Evolutionary conservation across 2,888 invertebrate species (phyloP).

Genomic region (Drosophila silvestris): DNA sequence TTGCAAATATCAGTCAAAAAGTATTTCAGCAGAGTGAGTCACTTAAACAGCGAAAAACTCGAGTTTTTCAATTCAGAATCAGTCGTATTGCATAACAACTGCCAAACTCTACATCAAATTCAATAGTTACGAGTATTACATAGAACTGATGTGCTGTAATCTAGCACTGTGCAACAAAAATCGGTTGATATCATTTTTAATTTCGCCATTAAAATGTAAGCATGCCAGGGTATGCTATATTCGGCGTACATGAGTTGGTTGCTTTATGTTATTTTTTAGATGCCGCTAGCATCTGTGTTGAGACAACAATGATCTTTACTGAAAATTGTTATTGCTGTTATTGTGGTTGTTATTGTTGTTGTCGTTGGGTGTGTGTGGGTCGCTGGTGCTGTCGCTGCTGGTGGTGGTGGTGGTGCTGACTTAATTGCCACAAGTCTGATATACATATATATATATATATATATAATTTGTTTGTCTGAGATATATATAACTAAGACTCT

Average conservation of each 20-base stretch:
- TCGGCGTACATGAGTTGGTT: neutral
- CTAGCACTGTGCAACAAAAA: no score
- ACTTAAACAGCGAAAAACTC: neutral
- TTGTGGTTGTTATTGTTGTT: constrained; percentile 1
- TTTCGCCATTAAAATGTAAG: neutral
- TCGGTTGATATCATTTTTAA: no score
- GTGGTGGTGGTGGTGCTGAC: neutral
- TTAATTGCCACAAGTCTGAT: neutral
- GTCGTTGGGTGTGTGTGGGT: neutral
- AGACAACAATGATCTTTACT: constrained; percentile 6
- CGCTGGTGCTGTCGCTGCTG: neutral
- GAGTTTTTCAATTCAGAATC: neutral
- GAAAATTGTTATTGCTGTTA: constrained; percentile 1
- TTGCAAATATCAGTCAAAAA: neutral
- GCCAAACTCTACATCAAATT: neutral
- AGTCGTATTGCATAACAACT: neutral
- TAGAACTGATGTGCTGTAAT: neutral
- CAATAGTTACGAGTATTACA: neutral
- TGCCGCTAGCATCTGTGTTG: neutral
- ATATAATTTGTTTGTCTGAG: neutral
- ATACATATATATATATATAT: neutral
- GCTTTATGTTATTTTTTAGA: neutral
- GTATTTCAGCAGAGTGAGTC: neutral
- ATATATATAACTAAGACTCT: neutral
- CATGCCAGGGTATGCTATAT: neutral